Base-by-base conservation (phyloP, 2,888 invertebrate species). In the Heliothis peltigera region DNA sequence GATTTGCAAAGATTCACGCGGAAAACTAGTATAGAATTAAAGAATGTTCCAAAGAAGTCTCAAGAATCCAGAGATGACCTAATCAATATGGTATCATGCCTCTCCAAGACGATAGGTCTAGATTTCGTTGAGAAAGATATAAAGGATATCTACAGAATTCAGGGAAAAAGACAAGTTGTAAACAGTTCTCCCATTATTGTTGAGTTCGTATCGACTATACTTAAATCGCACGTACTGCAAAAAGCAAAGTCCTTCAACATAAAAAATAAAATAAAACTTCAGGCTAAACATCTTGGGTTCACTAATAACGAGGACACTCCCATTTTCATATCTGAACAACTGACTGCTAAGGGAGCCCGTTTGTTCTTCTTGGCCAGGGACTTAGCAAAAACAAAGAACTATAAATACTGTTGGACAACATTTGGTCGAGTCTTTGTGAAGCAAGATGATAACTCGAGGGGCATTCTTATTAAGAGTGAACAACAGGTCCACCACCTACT, bases 111-210 rank as follows among this genome's bases (percentile, higher is more conserved):
- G 12, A 44, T 57, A 1, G 25, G 21, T 12, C 21, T 44, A 0
- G 55, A 57, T 0, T 5, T 63, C 46, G 39, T 1, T 6, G 1
- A 22, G 4, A 2, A 15, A 1, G 63, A 63, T n/a, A 52, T 63
- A 18, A 56, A 28, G n/a, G 63, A 63, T 21, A 63, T 63, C 39
- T 21, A 54, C n/a, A 39, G 62, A 55, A n/a, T 62, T 0, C 48
- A 18, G 4, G 25, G 44, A 12, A 43, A 18, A n/a, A 62, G 49
- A 10, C 44, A 15, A 2, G 55, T 18, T 8, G n/a, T 6, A 2
- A 62, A 55, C 2, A 49, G 52, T 17, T 18, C 55, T 6, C 61
- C 61, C 5, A 51, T 62, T 1, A 56, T 62, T 18, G 35, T 62
- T n/a, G 55, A 62, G n/a, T 21, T 62, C 0, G 25, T 18, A 8